Evolutionary conservation across 2,888 invertebrate species (phyloP).

Genomic region (Chouioia cunea): DNA sequence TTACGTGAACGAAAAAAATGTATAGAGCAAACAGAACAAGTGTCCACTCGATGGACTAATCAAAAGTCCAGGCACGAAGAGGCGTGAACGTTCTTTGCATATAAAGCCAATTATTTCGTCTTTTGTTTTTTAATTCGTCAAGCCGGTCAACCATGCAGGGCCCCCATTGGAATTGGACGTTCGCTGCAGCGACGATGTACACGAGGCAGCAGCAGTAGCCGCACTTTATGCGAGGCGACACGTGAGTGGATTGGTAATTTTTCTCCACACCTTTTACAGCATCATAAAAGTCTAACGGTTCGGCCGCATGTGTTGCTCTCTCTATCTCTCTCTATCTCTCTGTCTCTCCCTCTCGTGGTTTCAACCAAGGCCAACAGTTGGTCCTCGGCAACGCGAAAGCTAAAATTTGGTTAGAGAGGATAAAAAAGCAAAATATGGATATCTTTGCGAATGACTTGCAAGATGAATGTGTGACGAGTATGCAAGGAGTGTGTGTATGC

Average conservation of each 20-base stretch:
- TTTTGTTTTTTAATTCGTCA: conserved; percentile 25
- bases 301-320: conserved; percentile 10
- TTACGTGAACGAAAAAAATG: too few relatives aligned
- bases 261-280: conserved; percentile 54
- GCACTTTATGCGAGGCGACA: conserved; percentile 53
- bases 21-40: too few relatives aligned
- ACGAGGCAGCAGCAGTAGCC: conserved; percentile 30
- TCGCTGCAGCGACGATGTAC: background rate
- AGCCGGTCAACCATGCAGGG: background rate
- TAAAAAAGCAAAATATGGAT: too few relatives aligned
- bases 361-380: too few relatives aligned
- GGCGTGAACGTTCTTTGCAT: conserved; percentile 34
- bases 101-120: conserved; percentile 42
- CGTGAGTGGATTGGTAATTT: conserved; percentile 61
- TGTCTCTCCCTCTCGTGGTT: too few relatives aligned
- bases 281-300: conserved; percentile 53
- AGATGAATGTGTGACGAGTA: conserved; percentile 5
- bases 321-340: too few relatives aligned
- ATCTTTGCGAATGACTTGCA: too few relatives aligned
- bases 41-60: conserved; percentile 26
- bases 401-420: too few relatives aligned
- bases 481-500: background rate
- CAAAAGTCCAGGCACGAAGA: conserved; percentile 33
- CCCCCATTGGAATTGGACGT: conserved; percentile 17
- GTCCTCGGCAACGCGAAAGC: too few relatives aligned